Evolutionary conservation across 2,888 invertebrate genomes (phyloP), one percentile per base, ranked within the genome.

Genomic region (Herminia tarsipennalis): DNA sequence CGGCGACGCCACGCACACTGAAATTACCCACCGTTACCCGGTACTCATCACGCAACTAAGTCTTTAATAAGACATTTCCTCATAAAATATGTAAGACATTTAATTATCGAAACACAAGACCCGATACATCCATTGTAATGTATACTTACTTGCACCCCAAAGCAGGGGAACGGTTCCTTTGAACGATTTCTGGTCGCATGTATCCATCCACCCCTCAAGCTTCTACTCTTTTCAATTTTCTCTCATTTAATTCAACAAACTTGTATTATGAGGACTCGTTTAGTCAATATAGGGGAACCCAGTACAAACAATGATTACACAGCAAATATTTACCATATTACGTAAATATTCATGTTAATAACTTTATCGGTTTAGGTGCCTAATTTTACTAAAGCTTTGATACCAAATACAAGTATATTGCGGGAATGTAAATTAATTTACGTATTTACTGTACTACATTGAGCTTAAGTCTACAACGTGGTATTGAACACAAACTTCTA

Each of bases 131-230:
- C 66, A 61, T 68, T 70, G 57, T 68, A 70, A 73, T 73, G n/a
- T n/a, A n/a, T n/a, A n/a, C n/a, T n/a, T n/a, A 66, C 68, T 73
- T 64, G 56, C 69, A 56, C 69, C 69, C 73, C 64, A 56, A 71
- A 66, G 46, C 47, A 61, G 37, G 71, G 73, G 66, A 50, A 56
- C 45, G 59, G 56, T 66, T 62, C 58, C 73, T 76, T 74, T 74
- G 68, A 76, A 68, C 68, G 70, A 66, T 73, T 77, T 75, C 71
- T 75, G 70, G 76, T 77, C 71, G 67, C 45, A 53, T 57, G 59
- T 49, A 58, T 67, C 68, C 73, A 56, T 62, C 69, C 66, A n/a
- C 55, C 10, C 16, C 9, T 62, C 55, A 55, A 55, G 48, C 47
- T 60, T 55, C 43, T 43, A 56, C 65, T 66, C 62, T 68, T 62